Base-by-base conservation (phyloP, 2,888 invertebrate species). In the Antitype chi region DNA sequence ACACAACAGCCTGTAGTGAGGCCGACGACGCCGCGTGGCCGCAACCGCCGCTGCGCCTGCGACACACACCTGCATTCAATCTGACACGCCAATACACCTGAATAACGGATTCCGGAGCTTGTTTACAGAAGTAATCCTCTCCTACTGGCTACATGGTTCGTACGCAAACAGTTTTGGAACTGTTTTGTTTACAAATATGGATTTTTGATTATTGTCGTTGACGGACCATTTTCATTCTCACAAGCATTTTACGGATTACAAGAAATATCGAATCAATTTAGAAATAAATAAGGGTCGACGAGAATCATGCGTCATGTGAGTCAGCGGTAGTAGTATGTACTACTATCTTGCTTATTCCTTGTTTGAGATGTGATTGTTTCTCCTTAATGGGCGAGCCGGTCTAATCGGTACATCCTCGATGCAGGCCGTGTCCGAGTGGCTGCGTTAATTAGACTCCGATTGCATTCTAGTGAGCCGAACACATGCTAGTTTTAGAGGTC, bases 361-460 rank as follows among this genome's bases (percentile, higher is more conserved):
- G 94, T 95, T 93, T 90, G 91, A 94, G 92, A 94, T 94, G 95
- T 96, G 95, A 96, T 96, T 96, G 96, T 96, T 95, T 94, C 92
- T 94, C 96, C 96, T 93, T 95, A 96, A 94, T 94, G 91, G 96
- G 95, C 92, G 87, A 89, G 89, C 90, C 87, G 91, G 81, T 94
- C 92, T 95, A 95, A 96, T 96, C 95, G 94, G 93, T 92, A 95
- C 95, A 96, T 96, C 95, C 95, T 93, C 91, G 91, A 91, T 91
- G 91, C 91, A 87, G 87, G 88, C 93, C 92, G 90, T 93, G 94
- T 93, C 91, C 90, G 90, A 91, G 91, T 89, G 88, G 87, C 88
- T 91, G 94, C 94, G 94, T 94, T 96, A 96, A 96, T 96, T 96
- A 96, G 95, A 92, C 91, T 92, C 90, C 90, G 94, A 93, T 95